A percentile compares a stretch with the other conserved stretches of the same genome.
phyloP scores from a whole-genome alignment of 2,888 invertebrate genomes.

The Drosophila heteroneura region DNA sequence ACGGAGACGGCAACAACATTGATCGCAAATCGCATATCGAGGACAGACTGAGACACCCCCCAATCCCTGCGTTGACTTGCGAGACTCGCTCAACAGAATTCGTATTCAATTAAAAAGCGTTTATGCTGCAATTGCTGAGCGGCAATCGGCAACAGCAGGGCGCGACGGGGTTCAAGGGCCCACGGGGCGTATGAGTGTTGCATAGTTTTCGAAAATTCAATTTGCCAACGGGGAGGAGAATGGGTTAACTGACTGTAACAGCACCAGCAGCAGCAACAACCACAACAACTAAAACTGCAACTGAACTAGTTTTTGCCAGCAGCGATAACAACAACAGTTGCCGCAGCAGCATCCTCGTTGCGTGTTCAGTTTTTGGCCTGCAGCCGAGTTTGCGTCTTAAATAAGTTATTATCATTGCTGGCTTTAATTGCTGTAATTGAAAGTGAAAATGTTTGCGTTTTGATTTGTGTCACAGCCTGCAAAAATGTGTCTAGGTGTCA shows the following conservation, averaged over 20 bases:
- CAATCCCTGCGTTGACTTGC: not conserved
- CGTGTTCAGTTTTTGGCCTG: slow-evolving; percentile 52
- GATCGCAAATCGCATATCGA: slow-evolving; percentile 70
- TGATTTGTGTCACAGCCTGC: slow-evolving; percentile 75
- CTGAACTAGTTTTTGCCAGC: slow-evolving; percentile 51
- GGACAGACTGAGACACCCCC: slow-evolving; percentile 29
- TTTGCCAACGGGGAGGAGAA: slow-evolving; percentile 55
- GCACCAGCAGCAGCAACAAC: slow-evolving; percentile 2
- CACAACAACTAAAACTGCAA: slow-evolving; percentile 22
- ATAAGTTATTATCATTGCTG: slow-evolving; percentile 83
- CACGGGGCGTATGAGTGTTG: slow-evolving; percentile 82
- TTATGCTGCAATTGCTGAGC: slow-evolving; percentile 75
- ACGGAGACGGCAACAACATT: slow-evolving; percentile 63
- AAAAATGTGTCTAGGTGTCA: slow-evolving; percentile 82
- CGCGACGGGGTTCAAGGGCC: slow-evolving; percentile 64
- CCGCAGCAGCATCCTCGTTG: slow-evolving; percentile 30
- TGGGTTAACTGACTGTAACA: slow-evolving; percentile 1
- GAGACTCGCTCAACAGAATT: slow-evolving; percentile 64
- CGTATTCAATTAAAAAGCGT: slow-evolving; percentile 81
- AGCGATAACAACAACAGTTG: slow-evolving; percentile 2
- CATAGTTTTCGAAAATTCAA: slow-evolving; percentile 81
- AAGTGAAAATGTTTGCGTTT: slow-evolving; percentile 83
- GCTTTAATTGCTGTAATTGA: slow-evolving; percentile 84
- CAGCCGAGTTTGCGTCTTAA: slow-evolving; percentile 64
- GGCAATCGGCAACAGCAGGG: slow-evolving; percentile 2